Conservation (phyloP, 2,113 vertebrate genomes). For the Mormyrus iriodes region DNA sequence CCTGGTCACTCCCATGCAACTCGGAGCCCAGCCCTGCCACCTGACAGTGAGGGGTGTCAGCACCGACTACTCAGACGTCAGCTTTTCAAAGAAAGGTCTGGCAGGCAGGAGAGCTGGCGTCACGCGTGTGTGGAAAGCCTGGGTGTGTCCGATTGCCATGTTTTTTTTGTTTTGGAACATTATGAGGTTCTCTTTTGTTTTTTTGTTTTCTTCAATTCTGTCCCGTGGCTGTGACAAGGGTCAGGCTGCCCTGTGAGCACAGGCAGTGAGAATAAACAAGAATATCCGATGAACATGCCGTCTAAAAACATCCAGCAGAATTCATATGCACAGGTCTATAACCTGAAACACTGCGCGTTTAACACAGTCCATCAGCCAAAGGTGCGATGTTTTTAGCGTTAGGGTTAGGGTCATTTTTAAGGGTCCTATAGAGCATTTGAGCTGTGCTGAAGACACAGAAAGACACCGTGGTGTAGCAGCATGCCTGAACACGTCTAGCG, state of each 20-base stretch:
- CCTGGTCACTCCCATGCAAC: not conserved
- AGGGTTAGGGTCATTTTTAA: not conserved
- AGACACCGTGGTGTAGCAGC: not conserved
- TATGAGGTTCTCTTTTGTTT: not conserved
- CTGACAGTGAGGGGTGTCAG: not conserved
- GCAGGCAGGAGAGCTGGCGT: not conserved
- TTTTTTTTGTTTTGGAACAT: not conserved
- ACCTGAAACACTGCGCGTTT: not conserved
- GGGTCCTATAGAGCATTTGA: not conserved
- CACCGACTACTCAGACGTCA: not conserved
- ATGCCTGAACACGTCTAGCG: not conserved
- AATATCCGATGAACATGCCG: not conserved
- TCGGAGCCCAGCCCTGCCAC: not conserved
- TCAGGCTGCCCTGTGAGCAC: not conserved
- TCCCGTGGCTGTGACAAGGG: not conserved
- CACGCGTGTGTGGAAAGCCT: not conserved
- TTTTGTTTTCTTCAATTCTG: not conserved
- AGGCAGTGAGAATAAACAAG: not conserved
- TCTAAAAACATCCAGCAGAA: not conserved
- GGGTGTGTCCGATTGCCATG: not conserved
- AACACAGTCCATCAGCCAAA: not conserved
- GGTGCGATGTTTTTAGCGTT: not conserved
- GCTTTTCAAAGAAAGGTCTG: not conserved
- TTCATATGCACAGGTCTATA: not conserved
- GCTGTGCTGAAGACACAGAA: not conserved